Conservation (phyloP, 2,888 invertebrate species). For the Abrostola tripartita region DNA sequence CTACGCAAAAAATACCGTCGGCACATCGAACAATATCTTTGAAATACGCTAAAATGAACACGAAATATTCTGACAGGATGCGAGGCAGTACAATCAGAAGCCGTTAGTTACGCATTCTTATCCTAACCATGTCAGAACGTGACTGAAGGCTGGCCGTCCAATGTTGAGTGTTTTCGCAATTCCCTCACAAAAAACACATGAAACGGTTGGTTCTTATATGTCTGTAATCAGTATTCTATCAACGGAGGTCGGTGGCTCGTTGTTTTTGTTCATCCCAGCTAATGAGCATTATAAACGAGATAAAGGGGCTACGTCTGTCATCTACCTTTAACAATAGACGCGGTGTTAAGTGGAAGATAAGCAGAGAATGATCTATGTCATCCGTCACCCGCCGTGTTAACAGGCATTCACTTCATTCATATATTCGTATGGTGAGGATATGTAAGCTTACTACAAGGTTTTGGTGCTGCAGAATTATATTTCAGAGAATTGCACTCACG, state of each 20-base stretch:
- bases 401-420: not conserved
- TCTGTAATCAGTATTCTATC: constrained; percentile 47
- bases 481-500: not conserved
- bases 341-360: constrained; percentile 18
- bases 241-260: constrained; percentile 17
- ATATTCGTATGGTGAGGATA: not conserved
- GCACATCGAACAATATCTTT: constrained; percentile 15
- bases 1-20: constrained; percentile 1
- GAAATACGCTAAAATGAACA: constrained; percentile 16
- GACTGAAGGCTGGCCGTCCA: constrained; percentile 24
- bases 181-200: constrained; percentile 16
- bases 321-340: constrained; percentile 21
- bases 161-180: constrained; percentile 20
- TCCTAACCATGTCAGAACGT: constrained; percentile 28
- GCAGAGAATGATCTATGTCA: constrained; percentile 2
- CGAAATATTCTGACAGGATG: constrained; percentile 26
- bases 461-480: no score
- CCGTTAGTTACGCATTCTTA: constrained; percentile 44
- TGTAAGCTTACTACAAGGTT: not conserved
- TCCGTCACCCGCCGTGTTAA: not conserved
- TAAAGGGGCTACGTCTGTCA: constrained; percentile 24
- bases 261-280: constrained; percentile 45
- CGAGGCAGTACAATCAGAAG: constrained; percentile 39
- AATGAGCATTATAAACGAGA: constrained; percentile 48
- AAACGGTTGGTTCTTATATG: not conserved